phyloP scores from a whole-genome alignment of 2,113 vertebrate species.

The Nestor notabilis region DNA sequence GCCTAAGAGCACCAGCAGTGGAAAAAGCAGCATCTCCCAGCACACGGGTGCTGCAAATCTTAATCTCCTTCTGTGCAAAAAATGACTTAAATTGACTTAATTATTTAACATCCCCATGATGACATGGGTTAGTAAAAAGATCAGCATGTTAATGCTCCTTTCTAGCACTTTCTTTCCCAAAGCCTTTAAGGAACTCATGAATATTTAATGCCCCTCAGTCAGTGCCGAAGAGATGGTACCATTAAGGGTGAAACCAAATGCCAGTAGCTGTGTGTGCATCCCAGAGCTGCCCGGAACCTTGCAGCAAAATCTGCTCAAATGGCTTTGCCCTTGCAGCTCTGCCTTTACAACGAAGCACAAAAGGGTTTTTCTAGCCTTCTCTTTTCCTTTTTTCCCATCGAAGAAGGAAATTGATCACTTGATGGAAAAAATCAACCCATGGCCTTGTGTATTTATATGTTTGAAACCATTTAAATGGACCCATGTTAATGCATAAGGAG shows the following conservation, averaged over 20 bases:
- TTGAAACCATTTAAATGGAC: not conserved
- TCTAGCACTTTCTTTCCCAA: constrained; percentile 52
- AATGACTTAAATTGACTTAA: constrained; percentile 47
- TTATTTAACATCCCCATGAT: constrained; percentile 58
- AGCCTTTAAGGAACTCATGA: constrained; percentile 63
- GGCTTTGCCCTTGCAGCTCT: not conserved
- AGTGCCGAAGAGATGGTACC: constrained; percentile 32
- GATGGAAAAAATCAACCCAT: not conserved
- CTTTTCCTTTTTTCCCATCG: not conserved
- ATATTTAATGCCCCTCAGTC: constrained; percentile 65
- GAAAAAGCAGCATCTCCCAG: not conserved
- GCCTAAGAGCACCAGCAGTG: not conserved
- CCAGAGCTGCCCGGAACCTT: not conserved
- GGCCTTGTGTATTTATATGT: not conserved
- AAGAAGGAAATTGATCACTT: not conserved
- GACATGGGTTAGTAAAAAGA: constrained; percentile 36
- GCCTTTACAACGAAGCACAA: not conserved
- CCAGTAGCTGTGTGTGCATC: not conserved
- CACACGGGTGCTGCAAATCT: not conserved
- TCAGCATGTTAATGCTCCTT: constrained; percentile 50
- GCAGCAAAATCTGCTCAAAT: not conserved
- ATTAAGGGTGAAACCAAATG: constrained; percentile 59
- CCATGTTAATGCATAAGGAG: not conserved
- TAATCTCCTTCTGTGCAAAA: constrained; percentile 53
- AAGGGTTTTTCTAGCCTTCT: not conserved